Conservation (phyloP, 2,888 invertebrate species). For the Hypena proboscidalis region DNA sequence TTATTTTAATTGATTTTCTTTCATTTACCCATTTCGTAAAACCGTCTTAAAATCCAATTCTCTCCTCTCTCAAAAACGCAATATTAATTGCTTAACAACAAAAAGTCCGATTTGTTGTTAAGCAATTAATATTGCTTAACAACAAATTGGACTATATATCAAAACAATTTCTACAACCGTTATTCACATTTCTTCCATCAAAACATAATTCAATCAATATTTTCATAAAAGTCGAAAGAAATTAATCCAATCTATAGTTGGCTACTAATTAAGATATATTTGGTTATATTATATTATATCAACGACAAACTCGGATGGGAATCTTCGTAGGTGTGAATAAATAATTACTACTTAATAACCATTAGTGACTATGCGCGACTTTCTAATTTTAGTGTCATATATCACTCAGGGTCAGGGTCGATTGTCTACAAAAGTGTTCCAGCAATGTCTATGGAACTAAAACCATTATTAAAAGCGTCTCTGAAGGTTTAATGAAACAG, state of each 20-base stretch:
- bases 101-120: too few species aligned
- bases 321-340: constrained; percentile 33
- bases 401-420: too few species aligned
- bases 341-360: constrained; percentile 1
- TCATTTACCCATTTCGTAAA: too few species aligned
- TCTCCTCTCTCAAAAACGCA: too few species aligned
- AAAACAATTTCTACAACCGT: constrained; percentile 13
- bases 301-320: constrained; percentile 22
- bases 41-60: too few species aligned
- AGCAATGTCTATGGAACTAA: too few species aligned
- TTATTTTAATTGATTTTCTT: too few species aligned
- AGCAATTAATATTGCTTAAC: constrained; percentile 3
- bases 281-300: constrained; percentile 37
- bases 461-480: too few species aligned
- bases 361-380: constrained; percentile 10
- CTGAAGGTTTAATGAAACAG: too few species aligned
- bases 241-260: constrained; percentile 27
- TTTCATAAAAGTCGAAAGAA: constrained; percentile 35
- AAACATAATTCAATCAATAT: constrained; percentile 29
- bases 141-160: constrained; percentile 10
- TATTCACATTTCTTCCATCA: constrained; percentile 14
- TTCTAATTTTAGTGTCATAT: too few species aligned
- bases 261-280: constrained; percentile 37
- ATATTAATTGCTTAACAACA: too few species aligned
- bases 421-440: too few species aligned